Conservation (phyloP, 2,797 vertebrate genomes). For the Mallotus villosus region DNA sequence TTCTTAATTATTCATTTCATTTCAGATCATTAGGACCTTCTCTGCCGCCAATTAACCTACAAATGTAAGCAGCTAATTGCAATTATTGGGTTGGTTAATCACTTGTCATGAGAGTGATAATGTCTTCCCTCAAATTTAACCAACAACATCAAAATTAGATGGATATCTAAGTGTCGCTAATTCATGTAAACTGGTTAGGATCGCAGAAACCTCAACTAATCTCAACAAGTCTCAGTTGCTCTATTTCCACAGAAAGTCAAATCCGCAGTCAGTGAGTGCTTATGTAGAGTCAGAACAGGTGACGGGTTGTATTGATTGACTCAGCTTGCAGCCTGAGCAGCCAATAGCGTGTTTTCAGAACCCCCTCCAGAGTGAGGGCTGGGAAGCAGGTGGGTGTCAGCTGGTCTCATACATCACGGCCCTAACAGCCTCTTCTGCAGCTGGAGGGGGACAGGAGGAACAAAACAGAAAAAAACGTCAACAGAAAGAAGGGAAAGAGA, state of each 20-base stretch:
- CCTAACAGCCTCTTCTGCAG: slow-evolving; percentile 62
- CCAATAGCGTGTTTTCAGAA: slow-evolving; percentile 51
- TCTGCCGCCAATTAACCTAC: slow-evolving; percentile 38
- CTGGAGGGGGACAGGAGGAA: slow-evolving; percentile 36
- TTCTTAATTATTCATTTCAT: slow-evolving; percentile 47
- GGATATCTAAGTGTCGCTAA: slow-evolving; percentile 38
- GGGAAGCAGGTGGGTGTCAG: slow-evolving; percentile 78
- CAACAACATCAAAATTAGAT: slow-evolving; percentile 43
- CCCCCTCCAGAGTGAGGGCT: slow-evolving; percentile 66
- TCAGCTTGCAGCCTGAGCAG: slow-evolving; percentile 43
- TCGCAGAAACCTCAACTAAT: slow-evolving; percentile 32
- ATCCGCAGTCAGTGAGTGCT: slow-evolving; percentile 32
- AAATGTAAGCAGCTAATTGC: slow-evolving; percentile 23
- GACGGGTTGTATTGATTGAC: slow-evolving; percentile 68
- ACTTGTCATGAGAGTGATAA: slow-evolving; percentile 33
- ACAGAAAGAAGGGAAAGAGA: slow-evolving; percentile 48
- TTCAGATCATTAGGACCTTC: slow-evolving; percentile 48
- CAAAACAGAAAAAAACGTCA: slow-evolving; percentile 22
- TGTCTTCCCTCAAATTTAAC: slow-evolving; percentile 46
- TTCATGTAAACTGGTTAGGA: slow-evolving; percentile 31
- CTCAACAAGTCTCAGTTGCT: slow-evolving; percentile 29
- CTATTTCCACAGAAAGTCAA: slow-evolving; percentile 27
- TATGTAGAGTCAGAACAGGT: slow-evolving; percentile 60
- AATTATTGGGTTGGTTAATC: slow-evolving; percentile 44
- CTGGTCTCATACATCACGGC: slow-evolving; percentile 74